Conservation (phyloP, 2,888 invertebrate species). For the Erebia aethiops region DNA sequence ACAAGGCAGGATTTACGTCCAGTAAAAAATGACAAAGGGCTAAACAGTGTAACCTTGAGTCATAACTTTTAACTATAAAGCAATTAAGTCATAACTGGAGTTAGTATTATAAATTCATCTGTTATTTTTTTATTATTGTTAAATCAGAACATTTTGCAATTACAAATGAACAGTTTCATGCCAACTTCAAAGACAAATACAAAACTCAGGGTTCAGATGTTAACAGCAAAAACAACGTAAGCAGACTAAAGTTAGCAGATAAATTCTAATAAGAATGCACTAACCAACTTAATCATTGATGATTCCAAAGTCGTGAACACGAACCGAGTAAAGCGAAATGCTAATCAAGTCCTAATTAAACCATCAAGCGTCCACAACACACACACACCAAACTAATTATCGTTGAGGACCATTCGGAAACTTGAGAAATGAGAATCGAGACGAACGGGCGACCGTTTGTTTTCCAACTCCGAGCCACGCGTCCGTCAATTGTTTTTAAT, state of each 20-base stretch:
- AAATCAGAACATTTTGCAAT: not conserved
- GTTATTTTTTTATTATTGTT: not conserved
- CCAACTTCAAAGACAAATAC: not conserved
- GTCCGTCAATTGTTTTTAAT: constrained; percentile 47
- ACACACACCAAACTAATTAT: constrained; percentile 79
- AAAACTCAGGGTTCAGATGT: not conserved
- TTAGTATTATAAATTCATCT: not conserved
- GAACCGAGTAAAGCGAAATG: constrained; percentile 58
- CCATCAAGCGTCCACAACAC: constrained; percentile 73
- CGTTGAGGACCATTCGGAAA: constrained; percentile 69
- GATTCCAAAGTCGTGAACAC: constrained; percentile 55
- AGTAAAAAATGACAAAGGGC: not conserved
- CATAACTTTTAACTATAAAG: not conserved
- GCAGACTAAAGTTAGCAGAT: not conserved
- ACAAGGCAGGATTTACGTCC: not conserved
- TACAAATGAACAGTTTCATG: not conserved
- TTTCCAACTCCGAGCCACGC: constrained; percentile 64
- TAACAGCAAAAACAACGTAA: constrained; percentile 4
- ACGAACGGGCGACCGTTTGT: constrained; percentile 62
- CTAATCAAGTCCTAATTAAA: constrained; percentile 72
- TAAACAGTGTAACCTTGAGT: not conserved
- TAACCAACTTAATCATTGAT: constrained; percentile 78
- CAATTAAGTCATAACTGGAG: not conserved
- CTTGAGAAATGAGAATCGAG: constrained; percentile 53
- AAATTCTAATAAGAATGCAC: constrained; percentile 45